Conservation (phyloP, 2,797 vertebrate species). For the Mionectes olivaceus region DNA sequence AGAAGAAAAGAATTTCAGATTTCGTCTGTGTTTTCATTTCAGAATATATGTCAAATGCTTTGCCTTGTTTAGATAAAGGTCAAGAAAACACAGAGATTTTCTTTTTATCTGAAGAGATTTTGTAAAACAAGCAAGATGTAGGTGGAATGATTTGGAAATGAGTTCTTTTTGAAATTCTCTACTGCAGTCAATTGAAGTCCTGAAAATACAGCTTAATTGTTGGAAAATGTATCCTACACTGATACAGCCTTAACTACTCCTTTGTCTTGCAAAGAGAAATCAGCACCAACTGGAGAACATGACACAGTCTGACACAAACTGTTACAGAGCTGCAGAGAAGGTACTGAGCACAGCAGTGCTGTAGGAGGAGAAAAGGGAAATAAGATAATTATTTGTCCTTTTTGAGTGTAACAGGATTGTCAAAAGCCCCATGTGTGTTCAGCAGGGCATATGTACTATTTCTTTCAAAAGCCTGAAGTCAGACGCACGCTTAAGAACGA, state of each 20-base stretch:
- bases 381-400: neutral
- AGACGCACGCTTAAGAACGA: neutral
- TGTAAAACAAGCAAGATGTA: neutral
- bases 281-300: neutral
- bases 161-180: neutral
- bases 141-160: neutral
- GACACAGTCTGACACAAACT: neutral
- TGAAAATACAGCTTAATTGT: neutral
- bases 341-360: neutral
- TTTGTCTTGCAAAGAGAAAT: neutral
- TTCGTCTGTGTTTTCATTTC: constrained; percentile 37
- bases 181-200: neutral
- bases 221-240: neutral
- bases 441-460: neutral
- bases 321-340: neutral
- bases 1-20: constrained; percentile 23
- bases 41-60: neutral
- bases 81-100: constrained; percentile 17
- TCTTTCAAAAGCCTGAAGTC: neutral
- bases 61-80: constrained; percentile 38
- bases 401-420: neutral
- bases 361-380: neutral
- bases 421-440: neutral
- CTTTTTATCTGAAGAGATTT: neutral
- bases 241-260: neutral